A percentile compares a stretch with the other conserved stretches of the same genome.
Conservation (phyloP, 2,888 invertebrate species). For the Agrilus mali region DNA sequence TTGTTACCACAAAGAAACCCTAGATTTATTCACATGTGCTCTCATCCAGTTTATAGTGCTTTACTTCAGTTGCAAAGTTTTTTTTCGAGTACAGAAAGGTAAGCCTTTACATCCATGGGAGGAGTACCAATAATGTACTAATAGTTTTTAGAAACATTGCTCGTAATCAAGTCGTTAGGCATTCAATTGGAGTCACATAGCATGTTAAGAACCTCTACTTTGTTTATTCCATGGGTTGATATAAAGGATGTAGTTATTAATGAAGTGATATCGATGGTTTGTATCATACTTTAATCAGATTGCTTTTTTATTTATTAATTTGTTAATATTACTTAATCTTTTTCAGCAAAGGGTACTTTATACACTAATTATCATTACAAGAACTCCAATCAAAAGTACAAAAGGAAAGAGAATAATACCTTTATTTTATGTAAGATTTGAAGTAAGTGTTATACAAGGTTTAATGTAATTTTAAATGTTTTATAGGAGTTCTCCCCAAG, state of each 20-base stretch:
- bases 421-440: too few relatives aligned
- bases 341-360: constrained; percentile 32
- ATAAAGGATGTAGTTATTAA: constrained; percentile 34
- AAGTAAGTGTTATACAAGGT: too few relatives aligned
- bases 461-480: too few relatives aligned
- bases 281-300: constrained; percentile 4
- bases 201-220: constrained; percentile 21
- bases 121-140: not conserved
- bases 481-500: too few relatives aligned
- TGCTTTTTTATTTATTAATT: constrained; percentile 1
- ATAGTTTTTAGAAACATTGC: constrained; percentile 23
- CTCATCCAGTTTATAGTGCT: constrained; percentile 11
- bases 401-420: not conserved
- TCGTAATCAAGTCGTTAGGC: constrained; percentile 28
- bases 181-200: constrained; percentile 28
- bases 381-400: constrained; percentile 16
- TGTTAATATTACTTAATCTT: not conserved
- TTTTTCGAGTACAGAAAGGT: constrained; percentile 23
- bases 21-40: constrained; percentile 8
- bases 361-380: constrained; percentile 30
- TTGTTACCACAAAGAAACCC: constrained; percentile 7
- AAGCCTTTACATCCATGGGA: constrained; percentile 7
- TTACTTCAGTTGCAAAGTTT: constrained; percentile 14
- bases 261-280: constrained; percentile 35
- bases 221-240: constrained; percentile 27